A percentile compares a stretch with the other conserved stretches of the same genome.
phyloP scores from a whole-genome alignment of 2,888 invertebrate species.

The Idaea aversata region DNA sequence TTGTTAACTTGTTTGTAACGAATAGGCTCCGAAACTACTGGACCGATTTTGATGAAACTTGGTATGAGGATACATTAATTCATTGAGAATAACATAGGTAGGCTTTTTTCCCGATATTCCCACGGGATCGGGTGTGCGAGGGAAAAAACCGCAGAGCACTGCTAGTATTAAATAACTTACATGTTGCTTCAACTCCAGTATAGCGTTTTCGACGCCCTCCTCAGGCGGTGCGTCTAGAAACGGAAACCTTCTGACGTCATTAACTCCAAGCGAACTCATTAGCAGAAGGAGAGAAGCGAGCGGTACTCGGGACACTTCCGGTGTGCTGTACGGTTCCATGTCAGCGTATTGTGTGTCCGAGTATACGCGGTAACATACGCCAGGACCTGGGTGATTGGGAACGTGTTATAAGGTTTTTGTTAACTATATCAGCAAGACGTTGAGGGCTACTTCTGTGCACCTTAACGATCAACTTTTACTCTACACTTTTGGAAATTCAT shows the following conservation, averaged over 20 bases:
- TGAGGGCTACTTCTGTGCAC: no score
- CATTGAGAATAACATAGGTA: no score
- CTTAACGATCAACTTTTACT: no score
- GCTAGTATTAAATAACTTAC: conserved; percentile 68
- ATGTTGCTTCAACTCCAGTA: conserved; percentile 92
- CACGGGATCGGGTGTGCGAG: background rate
- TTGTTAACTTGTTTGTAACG: no score
- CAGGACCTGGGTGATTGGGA: conserved; percentile 85
- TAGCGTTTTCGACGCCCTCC: conserved; percentile 91
- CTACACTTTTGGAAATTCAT: no score
- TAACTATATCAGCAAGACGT: no score
- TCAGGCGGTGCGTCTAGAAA: conserved; percentile 95
- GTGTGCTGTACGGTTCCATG: conserved; percentile 92
- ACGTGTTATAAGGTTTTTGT: no score
- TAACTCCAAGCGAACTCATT: conserved; percentile 96
- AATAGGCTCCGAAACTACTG: no score
- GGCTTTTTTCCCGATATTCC: no score
- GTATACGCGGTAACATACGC: conserved; percentile 95
- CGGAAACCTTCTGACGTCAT: conserved; percentile 94
- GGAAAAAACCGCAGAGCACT: background rate
- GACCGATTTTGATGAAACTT: background rate
- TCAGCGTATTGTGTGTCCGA: conserved; percentile 89
- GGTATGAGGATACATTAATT: no score
- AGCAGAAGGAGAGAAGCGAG: conserved; percentile 94
- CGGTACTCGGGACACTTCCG: conserved; percentile 96